phyloP scores from a whole-genome alignment of 2,113 vertebrate species.

The Megaptera novaeangliae region DNA sequence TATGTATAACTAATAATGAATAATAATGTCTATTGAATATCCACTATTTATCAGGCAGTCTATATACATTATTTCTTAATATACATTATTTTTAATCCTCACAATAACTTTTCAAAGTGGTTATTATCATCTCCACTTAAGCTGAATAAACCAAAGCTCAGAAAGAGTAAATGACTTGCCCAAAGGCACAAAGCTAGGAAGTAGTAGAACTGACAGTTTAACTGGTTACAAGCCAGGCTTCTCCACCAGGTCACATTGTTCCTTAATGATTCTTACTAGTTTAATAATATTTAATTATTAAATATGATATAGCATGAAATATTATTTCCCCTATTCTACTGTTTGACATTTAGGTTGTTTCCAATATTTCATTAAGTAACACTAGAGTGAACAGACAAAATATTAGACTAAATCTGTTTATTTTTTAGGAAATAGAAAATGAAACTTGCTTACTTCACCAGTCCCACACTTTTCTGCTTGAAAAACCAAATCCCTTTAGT shows the following conservation, averaged over 20 bases:
- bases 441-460: not conserved
- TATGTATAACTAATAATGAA: not conserved
- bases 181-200: not conserved
- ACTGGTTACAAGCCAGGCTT: not conserved
- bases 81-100: not conserved
- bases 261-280: not conserved
- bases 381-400: not conserved
- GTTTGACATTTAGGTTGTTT: not conserved
- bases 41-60: not conserved
- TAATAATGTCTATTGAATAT: not conserved
- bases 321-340: not conserved
- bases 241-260: not conserved
- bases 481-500: constrained; percentile 9
- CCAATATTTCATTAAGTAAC: not conserved
- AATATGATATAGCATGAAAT: not conserved
- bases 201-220: not conserved
- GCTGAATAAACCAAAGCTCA: not conserved
- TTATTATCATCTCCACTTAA: not conserved
- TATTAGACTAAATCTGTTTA: not conserved
- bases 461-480: not conserved
- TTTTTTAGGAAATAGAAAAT: not conserved
- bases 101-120: not conserved
- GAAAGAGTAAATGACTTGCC: not conserved
- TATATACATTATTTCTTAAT: not conserved
- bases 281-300: not conserved